Evolutionary conservation across 2,797 vertebrate species (phyloP).

Genomic region (Mus caroli): DNA sequence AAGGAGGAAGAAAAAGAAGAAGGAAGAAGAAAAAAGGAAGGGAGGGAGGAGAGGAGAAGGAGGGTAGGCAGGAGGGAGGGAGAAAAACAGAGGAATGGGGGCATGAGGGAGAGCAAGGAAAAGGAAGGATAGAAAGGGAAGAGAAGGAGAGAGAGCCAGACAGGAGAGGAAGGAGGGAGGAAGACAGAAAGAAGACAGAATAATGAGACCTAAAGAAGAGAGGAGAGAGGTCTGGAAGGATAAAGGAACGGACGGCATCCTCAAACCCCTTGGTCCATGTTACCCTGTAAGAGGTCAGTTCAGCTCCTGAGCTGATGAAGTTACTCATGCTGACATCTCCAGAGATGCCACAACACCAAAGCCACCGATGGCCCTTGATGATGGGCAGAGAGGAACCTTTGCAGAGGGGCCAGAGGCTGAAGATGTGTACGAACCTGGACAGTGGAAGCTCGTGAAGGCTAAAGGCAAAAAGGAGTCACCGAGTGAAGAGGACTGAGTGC

Average conservation of each 20-base stretch:
- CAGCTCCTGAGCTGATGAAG: not conserved
- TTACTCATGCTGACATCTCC: not conserved
- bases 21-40: too few relatives aligned
- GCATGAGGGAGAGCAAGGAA: too few relatives aligned
- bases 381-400: not conserved
- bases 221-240: not conserved
- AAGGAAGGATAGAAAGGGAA: too few relatives aligned
- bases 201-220: not conserved
- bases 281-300: slow-evolving; percentile 3
- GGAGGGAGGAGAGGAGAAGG: too few relatives aligned
- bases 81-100: not conserved
- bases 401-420: not conserved
- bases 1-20: not conserved
- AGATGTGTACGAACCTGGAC: not conserved
- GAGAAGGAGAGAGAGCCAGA: not conserved
- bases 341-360: not conserved
- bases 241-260: not conserved
- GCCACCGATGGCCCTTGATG: not conserved
- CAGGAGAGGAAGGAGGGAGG: too few relatives aligned
- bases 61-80: too few relatives aligned
- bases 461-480: not conserved
- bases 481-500: not conserved
- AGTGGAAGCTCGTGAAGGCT: rapidly evolving
- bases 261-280: not conserved
- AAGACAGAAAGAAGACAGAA: not conserved